Percentiles rank a stretch among this genome's conserved stretches.
phyloP scores from a whole-genome alignment of 2,113 vertebrate species.

The Halcyon malimbica region DNA sequence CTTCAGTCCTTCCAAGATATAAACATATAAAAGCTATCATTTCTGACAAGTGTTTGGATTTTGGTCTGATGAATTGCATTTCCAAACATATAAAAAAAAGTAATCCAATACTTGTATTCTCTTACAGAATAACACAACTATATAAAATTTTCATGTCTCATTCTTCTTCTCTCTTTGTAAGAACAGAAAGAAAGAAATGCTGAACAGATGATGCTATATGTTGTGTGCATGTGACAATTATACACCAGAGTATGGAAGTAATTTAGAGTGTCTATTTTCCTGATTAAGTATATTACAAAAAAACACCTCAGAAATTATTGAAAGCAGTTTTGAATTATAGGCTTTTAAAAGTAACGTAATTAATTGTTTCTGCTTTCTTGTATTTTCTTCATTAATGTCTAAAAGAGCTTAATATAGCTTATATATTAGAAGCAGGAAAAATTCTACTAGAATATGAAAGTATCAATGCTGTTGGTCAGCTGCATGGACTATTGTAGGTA shows the following conservation, averaged over 20 bases:
- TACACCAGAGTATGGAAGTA: neutral
- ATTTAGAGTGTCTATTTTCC: neutral
- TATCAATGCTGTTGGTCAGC: neutral
- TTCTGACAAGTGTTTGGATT: slow-evolving; percentile 45
- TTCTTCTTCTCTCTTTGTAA: neutral
- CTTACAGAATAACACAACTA: neutral
- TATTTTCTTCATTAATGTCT: neutral
- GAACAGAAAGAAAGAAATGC: neutral
- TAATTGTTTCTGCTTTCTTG: neutral
- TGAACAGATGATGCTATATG: neutral
- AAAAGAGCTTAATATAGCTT: neutral
- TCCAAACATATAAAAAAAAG: neutral
- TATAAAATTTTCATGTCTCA: slow-evolving; percentile 20
- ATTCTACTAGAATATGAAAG: neutral
- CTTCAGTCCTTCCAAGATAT: slow-evolving; percentile 27
- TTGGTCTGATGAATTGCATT: slow-evolving; percentile 45
- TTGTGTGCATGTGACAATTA: neutral
- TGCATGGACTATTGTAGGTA: neutral
- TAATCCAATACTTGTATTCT: neutral
- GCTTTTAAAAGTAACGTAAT: neutral
- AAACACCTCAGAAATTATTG: neutral
- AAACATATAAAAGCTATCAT: slow-evolving; percentile 24
- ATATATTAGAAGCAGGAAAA: neutral
- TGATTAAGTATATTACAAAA: neutral
- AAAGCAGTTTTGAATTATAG: neutral